Evolutionary conservation across 2,888 invertebrate genomes (phyloP), one percentile per base, ranked within the genome.

Genomic region (Drosophila recens): DNA sequence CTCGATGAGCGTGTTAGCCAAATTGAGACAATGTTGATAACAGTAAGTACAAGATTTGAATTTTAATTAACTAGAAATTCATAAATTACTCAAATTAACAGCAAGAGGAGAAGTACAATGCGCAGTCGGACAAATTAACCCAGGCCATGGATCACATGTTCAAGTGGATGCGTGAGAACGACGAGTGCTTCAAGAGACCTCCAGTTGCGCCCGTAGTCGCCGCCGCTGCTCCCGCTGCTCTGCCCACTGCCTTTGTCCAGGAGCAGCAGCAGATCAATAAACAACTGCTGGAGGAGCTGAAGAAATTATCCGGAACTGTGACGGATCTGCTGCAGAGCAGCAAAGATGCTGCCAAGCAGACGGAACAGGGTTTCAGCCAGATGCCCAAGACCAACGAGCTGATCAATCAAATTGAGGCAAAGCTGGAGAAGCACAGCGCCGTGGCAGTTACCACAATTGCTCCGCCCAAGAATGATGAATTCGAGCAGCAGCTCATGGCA

Each of bases 1-100:
- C 93, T 97, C 46, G 97, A 97, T 83, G 96, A 97, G 73, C 93
- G 96, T 66, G 93, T 97, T 57, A 95, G 95, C 13, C 95, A 95
- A 77, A 95, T 97, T 6, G 97, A 97, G 91, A 96, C 96, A 53
- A 94, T 96, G 90, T 93, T 97, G 58, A 94, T 96, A 83, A 95
- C 95, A 94, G 96, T 95, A 90, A 90, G 90, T 81, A 56, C 0
- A 8, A 23, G 4, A 3, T 17, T 15, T 10, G 17, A 34, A 45
- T 15, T 0, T 2, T 6, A 6, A 13, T 11, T 0, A 6, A 1
- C 11, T 10, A 0, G 10, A 0, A 17, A 5, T 8, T 2, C 11
- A 13, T 0, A 1, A 13, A 8, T 34, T 0, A n/a, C 4, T 4
- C 11, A 5, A 5, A 13, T 11, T 1, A 15, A 1, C 45, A 93